Percentiles rank a stretch among this genome's conserved stretches.
phyloP scores from a whole-genome alignment of 2,113 vertebrate species.

The Dipodomys ordii region DNA sequence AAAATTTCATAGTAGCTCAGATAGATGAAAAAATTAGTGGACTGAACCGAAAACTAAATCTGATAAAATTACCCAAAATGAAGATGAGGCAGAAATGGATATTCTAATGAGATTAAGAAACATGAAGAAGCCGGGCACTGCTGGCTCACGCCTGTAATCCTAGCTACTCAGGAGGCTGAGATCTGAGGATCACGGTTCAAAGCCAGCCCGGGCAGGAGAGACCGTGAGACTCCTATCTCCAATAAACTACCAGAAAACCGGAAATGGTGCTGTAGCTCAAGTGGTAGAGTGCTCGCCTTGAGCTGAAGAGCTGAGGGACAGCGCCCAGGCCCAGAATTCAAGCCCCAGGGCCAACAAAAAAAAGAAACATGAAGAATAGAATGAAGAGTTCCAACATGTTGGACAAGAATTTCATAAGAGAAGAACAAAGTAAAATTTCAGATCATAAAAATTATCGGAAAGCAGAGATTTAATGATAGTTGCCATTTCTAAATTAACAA shows the following conservation, averaged over 20 bases:
- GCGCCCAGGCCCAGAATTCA: no score
- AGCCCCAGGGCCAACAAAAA: no score
- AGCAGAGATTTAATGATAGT: not conserved
- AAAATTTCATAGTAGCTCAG: not conserved
- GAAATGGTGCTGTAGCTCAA: no score
- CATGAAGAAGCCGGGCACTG: not conserved
- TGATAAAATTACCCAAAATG: not conserved
- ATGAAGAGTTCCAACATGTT: not conserved
- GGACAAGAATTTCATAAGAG: slow-evolving; percentile 12
- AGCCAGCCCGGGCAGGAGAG: no score
- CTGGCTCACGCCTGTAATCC: no score
- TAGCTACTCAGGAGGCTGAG: no score
- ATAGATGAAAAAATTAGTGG: not conserved
- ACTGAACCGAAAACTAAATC: slow-evolving; percentile 23
- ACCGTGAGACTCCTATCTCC: no score
- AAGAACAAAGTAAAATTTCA: slow-evolving; percentile 11
- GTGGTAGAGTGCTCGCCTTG: no score
- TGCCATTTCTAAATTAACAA: not conserved
- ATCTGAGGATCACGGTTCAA: no score
- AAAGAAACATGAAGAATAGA: not conserved
- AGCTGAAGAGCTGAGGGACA: no score
- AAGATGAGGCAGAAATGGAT: not conserved
- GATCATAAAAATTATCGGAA: not conserved
- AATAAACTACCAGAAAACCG: no score
- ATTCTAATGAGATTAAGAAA: not conserved